Percentiles rank a stretch among this genome's conserved stretches.
phyloP scores from a whole-genome alignment of 2,888 invertebrate species.

The Caenorhabditis angaria region DNA sequence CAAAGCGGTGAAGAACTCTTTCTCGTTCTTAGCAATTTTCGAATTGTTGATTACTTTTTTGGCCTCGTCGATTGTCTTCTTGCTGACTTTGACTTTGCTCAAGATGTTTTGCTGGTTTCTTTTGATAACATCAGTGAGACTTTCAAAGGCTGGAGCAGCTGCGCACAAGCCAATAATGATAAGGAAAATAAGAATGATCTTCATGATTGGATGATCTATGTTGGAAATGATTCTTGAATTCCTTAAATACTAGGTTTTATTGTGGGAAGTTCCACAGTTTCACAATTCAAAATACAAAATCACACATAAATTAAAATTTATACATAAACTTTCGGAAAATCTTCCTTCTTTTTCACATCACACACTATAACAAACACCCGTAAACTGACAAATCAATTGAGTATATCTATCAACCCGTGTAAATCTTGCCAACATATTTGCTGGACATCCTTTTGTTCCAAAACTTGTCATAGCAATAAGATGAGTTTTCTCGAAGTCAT shows the following conservation, averaged over 20 bases:
- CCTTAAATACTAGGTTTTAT: no score
- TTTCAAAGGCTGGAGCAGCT: background rate
- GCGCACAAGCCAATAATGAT: background rate
- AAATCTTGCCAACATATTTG: slow-evolving; percentile 69
- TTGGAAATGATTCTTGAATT: no score
- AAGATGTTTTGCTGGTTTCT: background rate
- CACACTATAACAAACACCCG: slow-evolving; percentile 62
- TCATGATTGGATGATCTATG: background rate
- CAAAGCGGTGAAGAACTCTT: no score
- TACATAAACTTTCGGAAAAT: slow-evolving; percentile 4
- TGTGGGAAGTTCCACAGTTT: background rate
- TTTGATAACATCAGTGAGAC: background rate
- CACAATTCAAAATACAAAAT: background rate
- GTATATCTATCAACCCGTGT: slow-evolving; percentile 63
- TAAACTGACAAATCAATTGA: slow-evolving; percentile 58
- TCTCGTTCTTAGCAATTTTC: no score
- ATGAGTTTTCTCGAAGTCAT: slow-evolving; percentile 48
- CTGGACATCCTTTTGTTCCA: slow-evolving; percentile 69
- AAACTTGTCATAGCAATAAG: slow-evolving; percentile 69
- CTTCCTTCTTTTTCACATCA: no score
- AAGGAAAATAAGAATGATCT: background rate
- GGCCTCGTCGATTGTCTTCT: background rate
- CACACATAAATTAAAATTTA: slow-evolving; percentile 4
- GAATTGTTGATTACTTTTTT: no score
- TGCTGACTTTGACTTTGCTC: background rate